Evolutionary conservation across 2,797 vertebrate species (phyloP).

Genomic region (Knipowitschia caucasica): DNA sequence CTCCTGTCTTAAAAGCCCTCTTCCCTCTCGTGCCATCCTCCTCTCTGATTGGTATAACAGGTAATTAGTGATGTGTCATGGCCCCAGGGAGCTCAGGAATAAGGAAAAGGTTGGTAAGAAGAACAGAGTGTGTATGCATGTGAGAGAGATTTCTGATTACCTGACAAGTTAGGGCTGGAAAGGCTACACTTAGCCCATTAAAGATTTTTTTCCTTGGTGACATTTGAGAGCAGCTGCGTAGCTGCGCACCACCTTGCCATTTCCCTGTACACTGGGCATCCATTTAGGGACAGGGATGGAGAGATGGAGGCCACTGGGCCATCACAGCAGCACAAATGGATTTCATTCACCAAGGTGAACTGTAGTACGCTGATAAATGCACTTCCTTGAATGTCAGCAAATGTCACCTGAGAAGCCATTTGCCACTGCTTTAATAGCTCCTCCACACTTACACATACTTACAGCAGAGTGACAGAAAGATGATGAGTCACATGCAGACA

Average conservation of each 20-base stretch:
- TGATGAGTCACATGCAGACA: constrained; percentile 74
- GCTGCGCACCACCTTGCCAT: constrained; percentile 87
- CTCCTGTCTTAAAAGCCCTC: constrained; percentile 79
- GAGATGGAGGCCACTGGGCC: constrained; percentile 79
- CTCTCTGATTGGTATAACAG: constrained; percentile 87
- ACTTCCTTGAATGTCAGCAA: constrained; percentile 99
- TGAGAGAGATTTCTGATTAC: constrained; percentile 91
- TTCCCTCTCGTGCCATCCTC: constrained; percentile 78
- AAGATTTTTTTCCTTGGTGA: constrained; percentile 92
- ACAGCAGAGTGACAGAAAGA: constrained; percentile 76
- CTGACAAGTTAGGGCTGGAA: constrained; percentile 98
- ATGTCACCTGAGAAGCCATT: constrained; percentile 99
- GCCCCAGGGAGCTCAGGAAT: constrained; percentile 74
- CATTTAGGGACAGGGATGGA: constrained; percentile 77
- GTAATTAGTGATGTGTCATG: constrained; percentile 91
- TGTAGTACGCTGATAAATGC: constrained; percentile 96
- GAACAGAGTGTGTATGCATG: constrained; percentile 35
- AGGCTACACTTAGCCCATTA: constrained; percentile 99
- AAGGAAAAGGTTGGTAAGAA: constrained; percentile 53
- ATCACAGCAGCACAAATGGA: constrained; percentile 93
- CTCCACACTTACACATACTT: constrained; percentile 71
- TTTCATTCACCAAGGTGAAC: constrained; percentile 90
- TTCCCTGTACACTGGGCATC: constrained; percentile 89
- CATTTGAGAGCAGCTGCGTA: constrained; percentile 93
- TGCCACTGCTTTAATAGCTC: constrained; percentile 91